Evolutionary conservation across 2,797 vertebrate genomes (phyloP).

Genomic region (Micropoecilia bifurca): DNA sequence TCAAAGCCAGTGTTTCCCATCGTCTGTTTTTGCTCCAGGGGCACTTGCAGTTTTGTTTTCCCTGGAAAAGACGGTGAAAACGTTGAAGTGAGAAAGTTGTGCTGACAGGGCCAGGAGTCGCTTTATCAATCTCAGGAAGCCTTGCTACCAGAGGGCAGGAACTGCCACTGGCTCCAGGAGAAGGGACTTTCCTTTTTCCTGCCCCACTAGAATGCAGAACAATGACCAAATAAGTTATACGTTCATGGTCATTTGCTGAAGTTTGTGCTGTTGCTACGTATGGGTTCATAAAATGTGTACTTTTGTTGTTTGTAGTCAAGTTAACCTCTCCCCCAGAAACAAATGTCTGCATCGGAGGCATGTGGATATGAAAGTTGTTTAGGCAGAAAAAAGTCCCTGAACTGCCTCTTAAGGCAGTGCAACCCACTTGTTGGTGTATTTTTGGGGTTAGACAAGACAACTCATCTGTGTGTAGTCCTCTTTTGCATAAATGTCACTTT

Average conservation of each 20-base stretch:
- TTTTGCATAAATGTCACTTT: slow-evolving; percentile 19
- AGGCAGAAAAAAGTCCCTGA: slow-evolving; percentile 6
- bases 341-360: not conserved
- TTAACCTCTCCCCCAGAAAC: not conserved
- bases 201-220: slow-evolving; percentile 70
- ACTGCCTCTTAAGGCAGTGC: slow-evolving; percentile 32
- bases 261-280: slow-evolving; percentile 41
- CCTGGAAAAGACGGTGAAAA: slow-evolving; percentile 55
- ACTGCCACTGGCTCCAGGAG: slow-evolving; percentile 64
- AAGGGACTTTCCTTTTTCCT: slow-evolving; percentile 82
- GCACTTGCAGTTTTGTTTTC: slow-evolving; percentile 53
- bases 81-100: slow-evolving; percentile 60
- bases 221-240: slow-evolving; percentile 67
- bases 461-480: slow-evolving; percentile 50
- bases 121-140: slow-evolving; percentile 79
- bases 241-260: slow-evolving; percentile 35
- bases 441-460: slow-evolving; percentile 37
- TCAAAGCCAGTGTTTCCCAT: slow-evolving; percentile 45
- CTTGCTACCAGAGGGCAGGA: slow-evolving; percentile 70
- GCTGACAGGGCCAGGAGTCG: slow-evolving; percentile 36
- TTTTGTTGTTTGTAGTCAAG: slow-evolving; percentile 14
- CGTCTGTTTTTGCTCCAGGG: not conserved
- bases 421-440: slow-evolving; percentile 64
- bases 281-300: slow-evolving; percentile 26
- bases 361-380: slow-evolving; percentile 11